Base-by-base conservation (phyloP, 2,888 invertebrate genomes). In the Melanostoma mellinum region DNA sequence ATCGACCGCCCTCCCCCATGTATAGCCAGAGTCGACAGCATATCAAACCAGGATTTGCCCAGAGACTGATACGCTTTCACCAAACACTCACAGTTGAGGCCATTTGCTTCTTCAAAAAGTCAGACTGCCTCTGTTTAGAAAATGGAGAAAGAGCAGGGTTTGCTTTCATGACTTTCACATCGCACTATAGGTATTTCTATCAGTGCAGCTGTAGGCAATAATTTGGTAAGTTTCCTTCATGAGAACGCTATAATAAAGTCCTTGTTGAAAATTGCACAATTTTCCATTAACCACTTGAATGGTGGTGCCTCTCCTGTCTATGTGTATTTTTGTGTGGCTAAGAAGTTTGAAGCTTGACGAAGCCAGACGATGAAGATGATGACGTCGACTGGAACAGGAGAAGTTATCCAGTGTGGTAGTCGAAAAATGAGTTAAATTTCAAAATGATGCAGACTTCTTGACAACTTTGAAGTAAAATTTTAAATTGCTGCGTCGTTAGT, bases 241-340 rank as follows among this genome's bases (percentile, higher is more conserved):
- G 46, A 58, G 35, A 53, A 55, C 30, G 60, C 44, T 67, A 84
- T 84, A 84, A 84, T 79, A 79, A 67, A 79, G 84, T 84, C 79
- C 84, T 84, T 79, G 84, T 79, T 84, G 84, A 71, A 75, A 84
- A 79, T 74, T 84, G 84, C 74, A 84, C 84, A 79, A 84, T 79
- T 84, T 84, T 79, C 84, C 79, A 84, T 84, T 84, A 79, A 84
- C 78, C 84, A 79, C 84, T 84, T 74, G 71, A 84, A 79, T 60
- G 60, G 50, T 44, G 56, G 61, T 55, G 40, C 32, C 32, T 65
- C 42, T 35, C 3, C 6, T 44, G 36, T 35, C 1, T 40, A 4
- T 40, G 36, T 38, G 6, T 6, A 35, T n/a, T 32, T 44, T 48
- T 38, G 63, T 36, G 30, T 10, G 30, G 63, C 30, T 55, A 35